Evolutionary conservation across 2,113 vertebrate species (phyloP), one percentile per base, ranked within the genome.

Genomic region (Corythoichthys intestinalis): DNA sequence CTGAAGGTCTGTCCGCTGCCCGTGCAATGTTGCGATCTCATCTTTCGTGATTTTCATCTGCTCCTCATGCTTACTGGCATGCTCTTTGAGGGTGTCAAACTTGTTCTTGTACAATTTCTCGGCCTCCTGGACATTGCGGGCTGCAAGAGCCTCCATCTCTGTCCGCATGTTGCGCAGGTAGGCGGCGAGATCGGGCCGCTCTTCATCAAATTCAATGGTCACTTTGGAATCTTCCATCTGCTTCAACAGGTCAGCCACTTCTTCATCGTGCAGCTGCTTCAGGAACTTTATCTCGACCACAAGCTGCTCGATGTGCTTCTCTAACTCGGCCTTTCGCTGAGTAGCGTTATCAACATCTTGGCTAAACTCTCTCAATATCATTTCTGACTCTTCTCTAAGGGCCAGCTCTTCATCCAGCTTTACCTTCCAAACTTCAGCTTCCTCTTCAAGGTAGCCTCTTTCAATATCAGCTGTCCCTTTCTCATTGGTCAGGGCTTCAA

Each of bases 81-180:
- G 86, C 54, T 85, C 77, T 58, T 93, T 93, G 17, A 94, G 90
- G 0, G 86, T 88, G 78, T 93, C 89, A 12, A 93, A 92, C 72
- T 93, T 93, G 79, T 75, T 73, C 82, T 93, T 94, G 89, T 94
- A 93, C 92, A 92, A 93, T 68, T 91, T 92, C 75, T 93, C 92
- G 0, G 92, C 91, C 65, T 94, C 92, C 72, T 91, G 87, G 68
- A 93, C 90, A 1, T 92, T 93, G 34, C 85, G 87, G 14, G 92
- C 86, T 0, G 92, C 89, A 0, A 92, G 89, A 0, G 89, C 54
- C 69, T 94, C 92, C 8, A 93, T 92, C 80, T 94, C 87, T 9
- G 80, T 64, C 0, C 91, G 88, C 75, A 79, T 89, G 74, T 75
- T 79, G 2, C 85, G 87, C 75, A 91, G 85, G 71, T 92, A 90